Evolutionary conservation across 1,140 invertebrate genomes (phyloP), one percentile per base, ranked within the genome.

Genomic region (Neocloeon triangulifer): DNA sequence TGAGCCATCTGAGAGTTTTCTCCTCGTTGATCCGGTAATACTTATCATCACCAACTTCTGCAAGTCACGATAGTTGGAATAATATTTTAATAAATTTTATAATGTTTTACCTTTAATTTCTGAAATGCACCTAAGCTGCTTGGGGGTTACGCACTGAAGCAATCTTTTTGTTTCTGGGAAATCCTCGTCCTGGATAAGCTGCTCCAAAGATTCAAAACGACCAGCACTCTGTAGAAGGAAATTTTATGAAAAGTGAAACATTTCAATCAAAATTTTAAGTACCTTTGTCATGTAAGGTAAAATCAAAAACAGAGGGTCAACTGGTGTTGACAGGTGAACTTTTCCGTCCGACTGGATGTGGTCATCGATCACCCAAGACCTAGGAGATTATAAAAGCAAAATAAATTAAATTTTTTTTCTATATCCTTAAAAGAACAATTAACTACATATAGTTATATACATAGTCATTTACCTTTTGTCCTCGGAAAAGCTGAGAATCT

Each of bases 21-120:
- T 70, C 65, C 44, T 75, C 66, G 52, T 77, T 79, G 41, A 69
- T 80, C 54, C 77, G 76, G 40, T 68, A 80, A 8, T 73, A 73
- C 45, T 62, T 68, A 16, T 75, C 47, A 19, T 73, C 68, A 38
- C 64, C 59, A 39, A 67, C 61, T 19, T 67, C 69, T 44, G 29
- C n/a, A n/a, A n/a, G n/a, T n/a, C n/a, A n/a, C 8, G n/a, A 23
- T 23, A n/a, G 22, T 8, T n/a, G 8, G 8, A 23, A n/a, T n/a
- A n/a, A n/a, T n/a, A n/a, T n/a, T n/a, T n/a, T n/a, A n/a, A n/a
- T 19, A 26, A 21, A 12, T 12, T 17, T 10, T 19, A 26, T 8
- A 23, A 12, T 12, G 22, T 23, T 7, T 31, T 3, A 66, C 65
- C 55, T 73, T 73, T 44, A 43, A 62, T 52, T 50, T 76, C 73